Percentiles rank a stretch among this genome's conserved stretches.
Evolutionary conservation across 1,140 invertebrate species (phyloP).

Genomic region (Diplogasteroides magnus): DNA sequence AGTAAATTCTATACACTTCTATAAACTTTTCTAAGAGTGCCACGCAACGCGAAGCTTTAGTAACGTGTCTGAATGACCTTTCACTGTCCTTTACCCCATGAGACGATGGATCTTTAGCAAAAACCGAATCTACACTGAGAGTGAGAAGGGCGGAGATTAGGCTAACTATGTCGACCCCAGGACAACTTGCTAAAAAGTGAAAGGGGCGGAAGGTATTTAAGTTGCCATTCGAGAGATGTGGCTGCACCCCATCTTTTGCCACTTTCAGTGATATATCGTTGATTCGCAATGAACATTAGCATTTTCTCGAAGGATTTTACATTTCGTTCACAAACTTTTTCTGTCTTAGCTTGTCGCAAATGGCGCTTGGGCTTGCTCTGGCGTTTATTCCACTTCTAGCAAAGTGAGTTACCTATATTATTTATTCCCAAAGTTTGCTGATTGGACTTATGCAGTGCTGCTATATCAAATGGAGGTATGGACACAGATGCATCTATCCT

Average conservation of each 20-base stretch:
- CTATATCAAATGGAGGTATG: background rate
- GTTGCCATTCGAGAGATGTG: background rate
- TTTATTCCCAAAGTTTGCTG: background rate
- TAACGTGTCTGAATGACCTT: background rate
- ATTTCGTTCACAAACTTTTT: background rate
- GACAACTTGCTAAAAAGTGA: slow-evolving; percentile 1
- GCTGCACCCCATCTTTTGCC: background rate
- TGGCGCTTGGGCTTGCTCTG: background rate
- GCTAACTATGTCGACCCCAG: background rate
- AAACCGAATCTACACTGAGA: background rate
- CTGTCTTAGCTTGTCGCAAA: background rate
- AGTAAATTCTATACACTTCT: no score
- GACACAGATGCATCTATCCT: background rate
- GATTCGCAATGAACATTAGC: background rate
- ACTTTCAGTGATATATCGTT: no score
- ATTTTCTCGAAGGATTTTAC: background rate
- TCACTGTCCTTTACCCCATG: no score
- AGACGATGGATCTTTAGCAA: background rate
- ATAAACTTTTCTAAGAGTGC: background rate
- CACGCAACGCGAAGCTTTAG: background rate
- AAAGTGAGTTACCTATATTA: background rate
- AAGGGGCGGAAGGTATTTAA: background rate
- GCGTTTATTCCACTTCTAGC: background rate
- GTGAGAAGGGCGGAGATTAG: background rate
- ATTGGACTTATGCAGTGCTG: background rate